Evolutionary conservation across 2,888 invertebrate genomes (phyloP), one percentile per base, ranked within the genome.

Genomic region (Eupeodes latifasciatus): DNA sequence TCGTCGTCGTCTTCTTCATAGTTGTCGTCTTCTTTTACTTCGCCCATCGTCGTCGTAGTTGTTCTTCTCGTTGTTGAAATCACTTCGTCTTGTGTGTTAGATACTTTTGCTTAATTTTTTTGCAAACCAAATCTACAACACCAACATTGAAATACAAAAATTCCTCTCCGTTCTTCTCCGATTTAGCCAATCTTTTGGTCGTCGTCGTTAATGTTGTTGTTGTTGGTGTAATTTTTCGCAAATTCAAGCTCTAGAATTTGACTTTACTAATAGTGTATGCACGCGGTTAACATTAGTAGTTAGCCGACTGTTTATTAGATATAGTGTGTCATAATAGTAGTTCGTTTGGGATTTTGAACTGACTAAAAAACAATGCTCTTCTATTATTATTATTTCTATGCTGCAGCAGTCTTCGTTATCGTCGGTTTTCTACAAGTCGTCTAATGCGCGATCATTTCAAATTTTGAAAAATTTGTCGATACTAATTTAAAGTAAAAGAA

Each of bases 211-310:
- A 6, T 34, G 9, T 19, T 19, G 12, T 62, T 44, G 3, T 7
- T 16, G 57, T 67, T 89, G 85, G 84, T 89, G 79, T 83, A 69
- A 83, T 82, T 89, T 89, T 86, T 86, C 83, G 87, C 82, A 77
- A 86, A 86, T 86, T 89, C 82, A 86, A 81, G 86, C 85, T 89
- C 82, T 89, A 86, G 85, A 86, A 86, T 89, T 89, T 88, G 89
- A 90, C 90, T 90, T 89, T 89, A 90, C 90, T 90, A 90, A 90
- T 90, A 85, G 90, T 90, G 90, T 90, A 90, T 90, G 90, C 90
- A 90, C 90, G 90, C 90, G 90, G 90, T 89, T 90, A 89, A 88
- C 90, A 90, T 90, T 90, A 90, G 90, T 90, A 90, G 90, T 90
- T 90, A 90, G 90, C 89, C 88, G 90, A 90, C 90, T 90, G 90